Conservation (phyloP, 2,797 vertebrate genomes). For the Cirrhinus molitorella region DNA sequence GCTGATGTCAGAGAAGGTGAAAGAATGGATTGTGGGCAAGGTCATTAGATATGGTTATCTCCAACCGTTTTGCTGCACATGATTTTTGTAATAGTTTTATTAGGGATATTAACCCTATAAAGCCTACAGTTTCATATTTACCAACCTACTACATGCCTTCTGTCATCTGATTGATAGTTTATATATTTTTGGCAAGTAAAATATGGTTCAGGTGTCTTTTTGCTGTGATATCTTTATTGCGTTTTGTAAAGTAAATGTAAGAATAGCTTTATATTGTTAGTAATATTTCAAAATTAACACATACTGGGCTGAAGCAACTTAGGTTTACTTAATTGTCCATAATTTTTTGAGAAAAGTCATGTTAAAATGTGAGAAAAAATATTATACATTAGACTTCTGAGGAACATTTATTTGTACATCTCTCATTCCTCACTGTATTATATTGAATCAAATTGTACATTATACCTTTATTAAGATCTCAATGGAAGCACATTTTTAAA, state of each 20-base stretch:
- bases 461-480: neutral
- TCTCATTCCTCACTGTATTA: neutral
- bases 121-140: neutral
- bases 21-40: neutral
- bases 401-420: neutral
- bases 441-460: neutral
- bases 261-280: neutral
- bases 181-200: neutral
- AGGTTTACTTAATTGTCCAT: neutral
- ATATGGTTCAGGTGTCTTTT: neutral
- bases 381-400: neutral
- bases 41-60: constrained; percentile 11
- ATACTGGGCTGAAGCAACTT: neutral
- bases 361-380: neutral
- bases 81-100: neutral
- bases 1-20: constrained; percentile 1
- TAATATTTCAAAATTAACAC: too few relatives aligned
- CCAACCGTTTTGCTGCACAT: neutral
- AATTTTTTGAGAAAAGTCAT: neutral
- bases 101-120: neutral
- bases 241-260: neutral
- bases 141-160: neutral
- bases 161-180: neutral
- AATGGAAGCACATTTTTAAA: too few relatives aligned
- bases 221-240: neutral